Conservation (phyloP, 2,797 vertebrate genomes). For the Gadopsis bispinosus region DNA sequence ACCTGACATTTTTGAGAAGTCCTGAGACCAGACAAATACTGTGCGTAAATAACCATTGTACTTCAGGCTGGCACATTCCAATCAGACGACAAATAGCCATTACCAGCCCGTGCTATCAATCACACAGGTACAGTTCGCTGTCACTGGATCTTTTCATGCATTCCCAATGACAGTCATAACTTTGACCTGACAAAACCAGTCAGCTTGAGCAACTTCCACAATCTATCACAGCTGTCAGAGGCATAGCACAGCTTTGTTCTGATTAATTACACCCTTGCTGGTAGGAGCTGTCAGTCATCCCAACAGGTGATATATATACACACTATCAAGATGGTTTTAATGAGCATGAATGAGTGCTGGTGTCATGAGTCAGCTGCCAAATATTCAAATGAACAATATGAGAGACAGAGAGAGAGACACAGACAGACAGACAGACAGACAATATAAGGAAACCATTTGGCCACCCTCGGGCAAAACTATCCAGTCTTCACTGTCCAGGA, state of each 20-base stretch:
- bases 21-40: constrained; percentile 54
- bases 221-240: constrained; percentile 83
- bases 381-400: constrained; percentile 65
- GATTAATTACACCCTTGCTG: constrained; percentile 81
- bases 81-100: constrained; percentile 72
- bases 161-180: constrained; percentile 75
- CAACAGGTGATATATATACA: constrained; percentile 61
- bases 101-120: constrained; percentile 66
- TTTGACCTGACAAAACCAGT: constrained; percentile 75
- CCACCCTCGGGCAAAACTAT: constrained; percentile 61
- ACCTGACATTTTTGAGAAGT: constrained; percentile 29
- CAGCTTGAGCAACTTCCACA: constrained; percentile 80
- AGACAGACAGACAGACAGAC: constrained; percentile 19
- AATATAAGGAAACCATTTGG: constrained; percentile 75
- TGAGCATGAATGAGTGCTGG: constrained; percentile 64
- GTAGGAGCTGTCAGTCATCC: constrained; percentile 76
- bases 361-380: constrained; percentile 67
- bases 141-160: constrained; percentile 69
- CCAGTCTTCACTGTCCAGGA: constrained; percentile 67
- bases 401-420: constrained; percentile 28
- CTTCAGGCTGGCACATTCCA: constrained; percentile 66
- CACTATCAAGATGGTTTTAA: constrained; percentile 67
- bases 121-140: constrained; percentile 64
- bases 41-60: constrained; percentile 55
- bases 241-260: constrained; percentile 70